Percentiles rank a stretch among this genome's conserved stretches.
These are phyloP conservation scores for Enteromius radiatus DNA, from an alignment of 2,797 vertebrate genomes.

Conservation along the genomic window DNA sequence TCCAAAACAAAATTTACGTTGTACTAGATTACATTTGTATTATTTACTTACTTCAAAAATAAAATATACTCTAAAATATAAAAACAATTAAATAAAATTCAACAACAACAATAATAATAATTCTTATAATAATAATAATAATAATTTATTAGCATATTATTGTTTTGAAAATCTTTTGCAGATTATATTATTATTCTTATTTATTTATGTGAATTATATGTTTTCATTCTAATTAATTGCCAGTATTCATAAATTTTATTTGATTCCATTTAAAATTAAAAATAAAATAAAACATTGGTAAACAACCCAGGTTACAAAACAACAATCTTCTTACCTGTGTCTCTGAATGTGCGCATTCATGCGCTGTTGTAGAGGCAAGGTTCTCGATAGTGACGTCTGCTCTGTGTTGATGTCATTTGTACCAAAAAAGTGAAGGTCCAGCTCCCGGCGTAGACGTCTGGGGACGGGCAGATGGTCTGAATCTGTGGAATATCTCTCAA, in stretches of 20 bases:
- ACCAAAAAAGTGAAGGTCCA: slow-evolving; percentile 77
- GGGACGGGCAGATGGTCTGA: slow-evolving; percentile 82
- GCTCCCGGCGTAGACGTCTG: slow-evolving; percentile 67
- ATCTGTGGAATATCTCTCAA: slow-evolving; percentile 78
- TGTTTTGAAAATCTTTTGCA: not conserved
- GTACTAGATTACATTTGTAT: not conserved
- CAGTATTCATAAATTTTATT: not conserved
- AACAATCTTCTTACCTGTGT: slow-evolving; percentile 76
- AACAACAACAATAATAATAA: no score
- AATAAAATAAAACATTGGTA: not conserved
- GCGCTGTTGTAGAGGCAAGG: slow-evolving; percentile 70
- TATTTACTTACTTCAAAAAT: not conserved
- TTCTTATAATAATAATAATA: no score
- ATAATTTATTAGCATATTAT: not conserved
- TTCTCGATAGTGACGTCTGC: slow-evolving; percentile 48
- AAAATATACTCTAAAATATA: not conserved
- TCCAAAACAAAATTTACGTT: not conserved
- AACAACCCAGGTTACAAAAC: not conserved
- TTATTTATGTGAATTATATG: not conserved
- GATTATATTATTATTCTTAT: not conserved
- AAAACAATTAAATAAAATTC: not conserved
- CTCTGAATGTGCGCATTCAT: slow-evolving; percentile 79
- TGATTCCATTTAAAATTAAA: not conserved
- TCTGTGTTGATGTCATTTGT: slow-evolving; percentile 61
- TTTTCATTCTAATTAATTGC: not conserved